phyloP scores from a whole-genome alignment of 2,888 invertebrate species.

The Napeogenes inachia region DNA sequence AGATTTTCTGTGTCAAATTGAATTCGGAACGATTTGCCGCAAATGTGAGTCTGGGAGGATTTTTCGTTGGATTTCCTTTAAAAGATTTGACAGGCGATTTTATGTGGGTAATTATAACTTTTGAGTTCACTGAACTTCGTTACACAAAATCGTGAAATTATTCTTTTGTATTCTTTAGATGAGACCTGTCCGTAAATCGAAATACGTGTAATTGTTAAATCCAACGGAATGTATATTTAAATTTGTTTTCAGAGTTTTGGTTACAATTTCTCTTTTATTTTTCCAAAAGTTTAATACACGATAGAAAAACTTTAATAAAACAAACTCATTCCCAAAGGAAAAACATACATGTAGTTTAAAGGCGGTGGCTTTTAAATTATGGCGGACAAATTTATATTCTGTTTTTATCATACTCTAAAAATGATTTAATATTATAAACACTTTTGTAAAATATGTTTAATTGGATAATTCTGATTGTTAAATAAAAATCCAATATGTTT shows the following conservation, averaged over 20 bases:
- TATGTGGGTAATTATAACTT: slow-evolving; percentile 9
- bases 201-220: background rate
- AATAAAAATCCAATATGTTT: background rate
- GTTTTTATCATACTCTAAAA: no score
- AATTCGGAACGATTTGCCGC: slow-evolving; percentile 23
- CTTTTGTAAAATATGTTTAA: no score
- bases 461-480: background rate
- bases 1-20: slow-evolving; percentile 29
- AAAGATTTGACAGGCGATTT: slow-evolving; percentile 3
- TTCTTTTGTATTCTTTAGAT: no score
- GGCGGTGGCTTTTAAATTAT: background rate
- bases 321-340: background rate
- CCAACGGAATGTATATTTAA: background rate
- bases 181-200: background rate
- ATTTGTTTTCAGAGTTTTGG: background rate
- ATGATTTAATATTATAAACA: no score
- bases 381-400: no score
- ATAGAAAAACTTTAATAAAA: slow-evolving; percentile 1
- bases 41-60: slow-evolving; percentile 1
- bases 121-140: background rate
- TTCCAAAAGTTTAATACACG: background rate
- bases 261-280: background rate
- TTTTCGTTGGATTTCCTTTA: slow-evolving; percentile 7
- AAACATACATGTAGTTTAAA: background rate
- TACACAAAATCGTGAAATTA: no score